Conservation (phyloP, 2,888 invertebrate species). For the Cataglyphis rosenhaueri region DNA sequence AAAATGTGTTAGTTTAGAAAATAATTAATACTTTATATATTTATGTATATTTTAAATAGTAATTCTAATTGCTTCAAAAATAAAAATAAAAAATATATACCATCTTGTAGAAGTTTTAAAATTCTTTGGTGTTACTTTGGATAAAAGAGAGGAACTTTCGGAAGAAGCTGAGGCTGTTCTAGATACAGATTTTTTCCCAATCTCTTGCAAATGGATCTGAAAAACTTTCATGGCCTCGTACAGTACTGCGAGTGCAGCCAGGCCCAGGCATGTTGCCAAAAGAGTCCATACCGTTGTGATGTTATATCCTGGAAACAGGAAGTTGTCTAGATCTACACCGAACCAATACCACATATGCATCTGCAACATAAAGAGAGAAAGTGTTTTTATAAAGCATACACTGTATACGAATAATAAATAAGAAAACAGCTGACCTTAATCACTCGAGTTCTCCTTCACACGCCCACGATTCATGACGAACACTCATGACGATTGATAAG, state of each 20-base stretch:
- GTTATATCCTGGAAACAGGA: constrained; percentile 88
- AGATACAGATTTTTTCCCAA: constrained; percentile 81
- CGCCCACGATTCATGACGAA: constrained; percentile 24
- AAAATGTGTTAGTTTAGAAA: not conserved
- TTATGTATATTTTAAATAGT: not conserved
- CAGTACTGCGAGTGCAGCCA: constrained; percentile 87
- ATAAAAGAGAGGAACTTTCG: constrained; percentile 85
- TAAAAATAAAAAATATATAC: constrained; percentile 68
- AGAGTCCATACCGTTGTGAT: constrained; percentile 86
- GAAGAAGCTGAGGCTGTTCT: constrained; percentile 82
- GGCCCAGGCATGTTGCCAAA: constrained; percentile 87
- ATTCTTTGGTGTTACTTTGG: constrained; percentile 75
- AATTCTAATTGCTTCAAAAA: not conserved
- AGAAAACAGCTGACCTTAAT: constrained; percentile 24
- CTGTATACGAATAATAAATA: not conserved
- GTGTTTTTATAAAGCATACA: not conserved
- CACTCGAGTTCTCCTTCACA: not conserved
- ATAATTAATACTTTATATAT: not conserved
- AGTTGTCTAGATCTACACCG: constrained; percentile 88
- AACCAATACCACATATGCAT: constrained; percentile 91
- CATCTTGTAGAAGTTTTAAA: constrained; percentile 67
- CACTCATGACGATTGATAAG: constrained; percentile 69
- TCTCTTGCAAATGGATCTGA: constrained; percentile 85
- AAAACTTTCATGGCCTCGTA: constrained; percentile 88
- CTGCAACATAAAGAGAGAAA: constrained; percentile 60